Evolutionary conservation across 2,113 vertebrate genomes (phyloP).

Genomic region (Abramis brama): DNA sequence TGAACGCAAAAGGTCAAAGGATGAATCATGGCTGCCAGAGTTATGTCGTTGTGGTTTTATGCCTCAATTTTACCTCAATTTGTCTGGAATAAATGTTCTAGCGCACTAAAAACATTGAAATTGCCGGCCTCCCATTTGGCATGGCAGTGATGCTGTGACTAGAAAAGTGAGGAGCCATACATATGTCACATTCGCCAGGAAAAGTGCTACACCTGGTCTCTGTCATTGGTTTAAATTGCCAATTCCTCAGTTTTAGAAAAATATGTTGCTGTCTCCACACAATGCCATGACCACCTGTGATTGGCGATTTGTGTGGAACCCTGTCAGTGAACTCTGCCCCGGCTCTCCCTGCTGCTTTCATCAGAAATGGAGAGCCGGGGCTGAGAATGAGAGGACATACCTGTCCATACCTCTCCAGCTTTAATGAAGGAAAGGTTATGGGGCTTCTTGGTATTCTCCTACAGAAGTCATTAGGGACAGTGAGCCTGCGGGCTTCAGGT

Average conservation of each 20-base stretch:
- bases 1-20: conserved; percentile 9
- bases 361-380: conserved; percentile 19
- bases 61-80: neutral
- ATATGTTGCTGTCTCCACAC: neutral
- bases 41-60: neutral
- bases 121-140: neutral
- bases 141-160: neutral
- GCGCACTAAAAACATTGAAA: neutral
- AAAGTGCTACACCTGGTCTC: neutral
- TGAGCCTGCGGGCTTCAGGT: conserved; percentile 57
- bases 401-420: conserved; percentile 15
- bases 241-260: neutral
- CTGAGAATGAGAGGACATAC: neutral
- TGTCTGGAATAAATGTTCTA: neutral
- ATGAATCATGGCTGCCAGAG: neutral
- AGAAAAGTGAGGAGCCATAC: neutral
- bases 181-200: neutral
- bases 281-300: neutral
- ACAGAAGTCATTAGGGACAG: conserved; percentile 53
- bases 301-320: neutral
- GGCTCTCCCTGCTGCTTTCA: neutral
- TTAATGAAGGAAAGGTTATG: conserved; percentile 63
- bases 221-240: neutral
- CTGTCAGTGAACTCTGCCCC: neutral
- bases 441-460: conserved; percentile 65